Base-by-base conservation (phyloP, 2,113 vertebrate genomes). In the Melanerpes aurifrons region DNA sequence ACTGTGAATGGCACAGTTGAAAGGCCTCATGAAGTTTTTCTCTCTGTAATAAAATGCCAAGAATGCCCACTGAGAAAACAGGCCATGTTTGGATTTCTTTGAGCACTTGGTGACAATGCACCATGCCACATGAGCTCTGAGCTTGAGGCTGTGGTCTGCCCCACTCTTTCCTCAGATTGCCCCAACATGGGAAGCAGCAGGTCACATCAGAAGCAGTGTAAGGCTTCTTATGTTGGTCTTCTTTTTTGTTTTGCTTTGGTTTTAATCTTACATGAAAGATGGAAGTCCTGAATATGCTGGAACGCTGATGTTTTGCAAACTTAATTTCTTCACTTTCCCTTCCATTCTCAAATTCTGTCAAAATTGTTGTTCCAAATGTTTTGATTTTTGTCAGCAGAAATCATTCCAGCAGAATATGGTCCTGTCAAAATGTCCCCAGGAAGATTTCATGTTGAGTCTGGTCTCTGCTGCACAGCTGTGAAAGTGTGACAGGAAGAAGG, bases 301-400 rank as follows among this genome's bases (percentile, higher is more conserved):
- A 40, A 82, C 35, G 53, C 12, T 31, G 6, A 45, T 82, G 61
- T 91, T 82, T 89, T 79, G 72, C 53, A 93, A 93, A 88, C 54
- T 90, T 54, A 15, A 53, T 87, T 87, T 91, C 64, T 61, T 85
- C 1, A 1, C 15, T 80, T 93, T 74, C 45, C 7, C 81, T 88
- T n/a, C 12, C 72, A 18, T 86, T 7, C 22, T 53, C 32, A 92
- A 68, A 84, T 75, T 92, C 61, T 88, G 70, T 88, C 54, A 93
- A 84, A 96, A 95, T 83, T 83, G 54, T 72, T 93, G 76, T 92
- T 94, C 31, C 64, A 94, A 95, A 83, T 90, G 37, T 92, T 94
- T 92, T 92, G 69, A 94, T 56, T 89, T 94, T 90, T 86, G 54
- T 57, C 70, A 86, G 69, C 11, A 83, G 53, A 88, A 88, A 25